phyloP scores from a whole-genome alignment of 2,888 invertebrate species.

The Cryptocephalus primarius region DNA sequence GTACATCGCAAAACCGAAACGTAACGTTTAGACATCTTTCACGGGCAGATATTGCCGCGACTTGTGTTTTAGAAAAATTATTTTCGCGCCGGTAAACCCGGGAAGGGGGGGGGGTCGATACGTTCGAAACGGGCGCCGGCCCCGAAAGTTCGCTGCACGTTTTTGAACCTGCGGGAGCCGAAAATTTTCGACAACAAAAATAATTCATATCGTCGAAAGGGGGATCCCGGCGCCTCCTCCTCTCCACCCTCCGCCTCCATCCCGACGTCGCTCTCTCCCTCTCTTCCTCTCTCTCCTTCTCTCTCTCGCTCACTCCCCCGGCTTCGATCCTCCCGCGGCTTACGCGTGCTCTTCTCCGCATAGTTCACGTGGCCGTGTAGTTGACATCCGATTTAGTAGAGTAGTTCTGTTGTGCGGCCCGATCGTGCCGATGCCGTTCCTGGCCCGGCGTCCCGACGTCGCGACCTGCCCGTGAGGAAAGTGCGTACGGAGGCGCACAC shows the following conservation, averaged over 20 bases:
- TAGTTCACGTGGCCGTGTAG: constrained; percentile 48
- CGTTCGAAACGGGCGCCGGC: no score
- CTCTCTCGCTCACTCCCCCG: not conserved
- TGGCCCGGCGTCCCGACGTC: no score
- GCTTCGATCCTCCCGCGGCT: constrained; percentile 10
- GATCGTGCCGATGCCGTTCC: not conserved
- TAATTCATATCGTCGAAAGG: not conserved
- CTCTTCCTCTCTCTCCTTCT: not conserved
- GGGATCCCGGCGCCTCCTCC: not conserved
- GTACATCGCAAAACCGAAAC: no score
- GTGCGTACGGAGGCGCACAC: no score
- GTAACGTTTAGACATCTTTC: no score
- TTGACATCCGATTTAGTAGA: constrained; percentile 43
- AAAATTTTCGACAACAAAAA: not conserved
- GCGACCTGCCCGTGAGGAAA: no score
- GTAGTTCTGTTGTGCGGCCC: constrained; percentile 13
- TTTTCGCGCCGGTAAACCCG: no score
- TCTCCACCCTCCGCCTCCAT: not conserved
- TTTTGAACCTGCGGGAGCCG: not conserved
- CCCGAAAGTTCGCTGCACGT: no score
- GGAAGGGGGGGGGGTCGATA: no score
- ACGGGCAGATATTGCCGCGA: no score
- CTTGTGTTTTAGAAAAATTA: no score
- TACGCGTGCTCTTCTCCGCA: not conserved
- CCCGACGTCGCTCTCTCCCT: not conserved